Base-by-base conservation (phyloP, 2,888 invertebrate genomes). In the Ischnura elegans region DNA sequence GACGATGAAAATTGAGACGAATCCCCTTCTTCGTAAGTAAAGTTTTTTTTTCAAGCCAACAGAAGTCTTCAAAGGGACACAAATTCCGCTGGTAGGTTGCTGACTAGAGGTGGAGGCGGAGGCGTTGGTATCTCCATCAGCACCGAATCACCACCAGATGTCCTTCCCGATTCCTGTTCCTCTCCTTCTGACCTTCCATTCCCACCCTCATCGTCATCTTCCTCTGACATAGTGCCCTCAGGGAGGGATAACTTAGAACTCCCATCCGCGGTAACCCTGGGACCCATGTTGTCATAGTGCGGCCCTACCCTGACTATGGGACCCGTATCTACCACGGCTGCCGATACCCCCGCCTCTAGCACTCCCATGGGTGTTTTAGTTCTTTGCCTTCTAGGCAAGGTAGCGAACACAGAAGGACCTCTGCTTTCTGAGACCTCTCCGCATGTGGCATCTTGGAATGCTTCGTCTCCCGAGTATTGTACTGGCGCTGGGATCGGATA, bases 211-310 rank as follows among this genome's bases (percentile, higher is more conserved):
- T 95, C 94, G 42, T 95, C 95, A 8, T 93, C 93, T 29, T 93
- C 93, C 61, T 93, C 93, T 29, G 87, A 87, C 66, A 66, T 76
- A 36, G 93, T 87, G 36, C 66, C 93, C 87, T 93, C 93, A 5
- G 93, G 93, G 94, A 98, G 96, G 47, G 98, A 98, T 95, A 98
- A 97, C 46, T 98, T 98, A 16, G 98, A 98, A 95, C 98, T 98
- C n/a, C 98, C 98, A 94, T 98, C 98, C 61, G 98, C 98, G 19
- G 98, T 98, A 93, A 98, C 98, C 94, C 98, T 97, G 93, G 98
- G 98, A 13, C 98, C 98, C 98, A 98, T 98, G 96, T 98, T 98
- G 96, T 99, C 98, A 96, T 98, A 98, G 94, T 98, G 97, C 93
- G 98, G 97, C 6, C 95, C 95, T 0, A 95, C 94, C 94, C 97